phyloP scores from a whole-genome alignment of 2,888 invertebrate species.

The Cheilosia scutellata region DNA sequence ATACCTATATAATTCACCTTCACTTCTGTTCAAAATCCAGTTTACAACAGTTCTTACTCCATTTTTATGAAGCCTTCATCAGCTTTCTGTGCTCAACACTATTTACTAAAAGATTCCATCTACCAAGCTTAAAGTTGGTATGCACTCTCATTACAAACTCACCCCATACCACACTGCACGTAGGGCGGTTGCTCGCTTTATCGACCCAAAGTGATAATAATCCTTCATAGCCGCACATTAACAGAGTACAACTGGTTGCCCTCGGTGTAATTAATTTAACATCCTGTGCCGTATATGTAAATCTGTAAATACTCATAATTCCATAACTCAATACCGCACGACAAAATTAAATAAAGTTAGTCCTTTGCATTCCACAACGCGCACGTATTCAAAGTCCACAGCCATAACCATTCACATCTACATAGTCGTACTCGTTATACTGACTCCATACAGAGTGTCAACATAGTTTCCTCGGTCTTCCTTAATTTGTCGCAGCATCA shows the following conservation, averaged over 20 bases:
- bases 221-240: conserved; percentile 46
- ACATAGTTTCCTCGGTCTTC: conserved; percentile 45
- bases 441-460: conserved; percentile 5
- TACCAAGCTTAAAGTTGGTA: too few species aligned
- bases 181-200: too few species aligned
- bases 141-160: too few species aligned
- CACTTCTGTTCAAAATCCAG: too few species aligned
- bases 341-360: conserved; percentile 56
- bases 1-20: too few species aligned
- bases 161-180: too few species aligned
- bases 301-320: conserved; percentile 61
- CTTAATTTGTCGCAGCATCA: conserved; percentile 49
- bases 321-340: conserved; percentile 33
- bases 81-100: too few species aligned
- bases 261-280: conserved; percentile 44
- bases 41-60: too few species aligned
- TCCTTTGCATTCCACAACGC: conserved; percentile 18
- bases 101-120: too few species aligned
- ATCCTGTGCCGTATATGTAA: conserved; percentile 25
- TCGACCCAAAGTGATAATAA: conserved; percentile 29
- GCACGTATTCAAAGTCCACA: not conserved
- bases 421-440: too few species aligned
- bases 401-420: not conserved
- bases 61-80: too few species aligned
- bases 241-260: conserved; percentile 31